A percentile compares a stretch with the other conserved stretches of the same genome.
phyloP scores from a whole-genome alignment of 2,888 invertebrate species.

The Eucriotettix oculatus region DNA sequence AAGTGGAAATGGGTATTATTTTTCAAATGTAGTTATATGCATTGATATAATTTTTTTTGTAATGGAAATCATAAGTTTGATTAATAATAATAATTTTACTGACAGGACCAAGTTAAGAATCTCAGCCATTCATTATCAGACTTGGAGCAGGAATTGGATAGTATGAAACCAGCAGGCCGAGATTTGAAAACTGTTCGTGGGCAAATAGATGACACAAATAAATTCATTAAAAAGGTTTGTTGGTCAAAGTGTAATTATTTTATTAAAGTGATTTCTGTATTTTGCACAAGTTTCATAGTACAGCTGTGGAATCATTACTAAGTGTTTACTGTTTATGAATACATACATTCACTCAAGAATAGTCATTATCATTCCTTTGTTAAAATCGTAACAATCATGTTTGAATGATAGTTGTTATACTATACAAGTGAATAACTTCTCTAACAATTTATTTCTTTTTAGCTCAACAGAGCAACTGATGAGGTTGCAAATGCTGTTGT shows the following conservation, averaged over 20 bases:
- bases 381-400: no score
- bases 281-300: no score
- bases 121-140: slow-evolving; percentile 59
- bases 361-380: background rate
- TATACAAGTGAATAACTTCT: background rate
- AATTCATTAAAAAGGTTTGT: slow-evolving; percentile 43
- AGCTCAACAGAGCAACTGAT: slow-evolving; percentile 18
- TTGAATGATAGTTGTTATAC: background rate
- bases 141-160: slow-evolving; percentile 68
- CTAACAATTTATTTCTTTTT: background rate
- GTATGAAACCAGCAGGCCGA: slow-evolving; percentile 71
- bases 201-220: slow-evolving; percentile 66
- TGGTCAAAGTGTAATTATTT: no score
- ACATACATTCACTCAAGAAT: no score
- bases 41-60: background rate
- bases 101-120: slow-evolving; percentile 59
- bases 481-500: slow-evolving; percentile 44
- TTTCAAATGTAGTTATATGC: background rate
- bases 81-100: slow-evolving; percentile 2
- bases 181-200: slow-evolving; percentile 69
- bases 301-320: no score
- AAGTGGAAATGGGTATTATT: background rate
- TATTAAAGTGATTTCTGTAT: no score
- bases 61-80: background rate
- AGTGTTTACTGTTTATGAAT: no score